Evolutionary conservation across 1,140 invertebrate genomes (phyloP).

Genomic region (Elysia chlorotica): DNA sequence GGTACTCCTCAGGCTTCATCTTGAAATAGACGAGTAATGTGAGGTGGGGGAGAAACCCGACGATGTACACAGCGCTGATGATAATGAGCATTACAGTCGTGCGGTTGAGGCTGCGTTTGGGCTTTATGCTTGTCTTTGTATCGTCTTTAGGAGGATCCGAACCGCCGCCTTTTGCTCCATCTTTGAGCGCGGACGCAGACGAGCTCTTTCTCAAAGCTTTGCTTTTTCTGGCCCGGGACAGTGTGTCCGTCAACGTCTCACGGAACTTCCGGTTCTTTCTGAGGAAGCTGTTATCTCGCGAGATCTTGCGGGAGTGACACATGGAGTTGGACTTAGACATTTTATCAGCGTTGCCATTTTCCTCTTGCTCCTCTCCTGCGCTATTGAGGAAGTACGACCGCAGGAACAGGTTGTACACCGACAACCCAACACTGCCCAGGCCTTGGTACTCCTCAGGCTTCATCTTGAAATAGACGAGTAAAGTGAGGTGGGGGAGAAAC

Average conservation of each 20-base stretch:
- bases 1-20: slow-evolving; percentile 17
- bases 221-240: slow-evolving; percentile 5
- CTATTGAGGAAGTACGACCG: slow-evolving; percentile 44
- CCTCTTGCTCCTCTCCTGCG: too few relatives aligned
- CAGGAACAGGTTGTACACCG: slow-evolving; percentile 26
- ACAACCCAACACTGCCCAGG: slow-evolving; percentile 11
- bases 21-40: slow-evolving; percentile 30
- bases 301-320: slow-evolving; percentile 14
- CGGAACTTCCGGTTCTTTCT: slow-evolving; percentile 6
- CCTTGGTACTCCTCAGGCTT: slow-evolving; percentile 12
- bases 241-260: slow-evolving; percentile 14
- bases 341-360: too few relatives aligned
- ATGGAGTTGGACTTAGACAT: too few relatives aligned
- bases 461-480: slow-evolving; percentile 29
- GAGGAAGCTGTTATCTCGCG: slow-evolving; percentile 14
- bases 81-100: slow-evolving; percentile 40
- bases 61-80: slow-evolving; percentile 37
- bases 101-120: too few relatives aligned
- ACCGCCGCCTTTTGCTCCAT: too few relatives aligned
- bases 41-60: slow-evolving; percentile 40
- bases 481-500: slow-evolving; percentile 37
- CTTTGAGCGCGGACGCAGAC: too few relatives aligned
- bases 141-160: too few relatives aligned
- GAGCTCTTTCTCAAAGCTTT: too few relatives aligned
- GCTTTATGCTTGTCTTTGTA: too few relatives aligned